Percentiles rank a stretch among this genome's conserved stretches.
phyloP scores from a whole-genome alignment of 2,113 vertebrate genomes.

The Guaruba guarouba region DNA sequence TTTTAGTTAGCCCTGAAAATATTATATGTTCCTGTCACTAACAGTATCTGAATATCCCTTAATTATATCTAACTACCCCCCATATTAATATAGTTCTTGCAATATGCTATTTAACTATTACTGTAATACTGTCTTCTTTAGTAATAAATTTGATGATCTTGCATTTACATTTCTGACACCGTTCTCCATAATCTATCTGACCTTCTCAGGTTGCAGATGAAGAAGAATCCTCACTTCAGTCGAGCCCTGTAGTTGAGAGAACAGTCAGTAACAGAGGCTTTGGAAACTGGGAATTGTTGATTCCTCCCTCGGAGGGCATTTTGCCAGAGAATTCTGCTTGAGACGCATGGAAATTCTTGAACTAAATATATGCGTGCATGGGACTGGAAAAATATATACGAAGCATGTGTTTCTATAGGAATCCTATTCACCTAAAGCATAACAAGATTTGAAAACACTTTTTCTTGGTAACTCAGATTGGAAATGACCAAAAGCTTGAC shows the following conservation, averaged over 20 bases:
- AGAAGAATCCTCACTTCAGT: neutral
- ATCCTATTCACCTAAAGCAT: neutral
- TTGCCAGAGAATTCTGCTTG: constrained; percentile 48
- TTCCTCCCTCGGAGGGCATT: constrained; percentile 6
- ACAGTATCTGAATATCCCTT: neutral
- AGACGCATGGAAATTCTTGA: constrained; percentile 52
- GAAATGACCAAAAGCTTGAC: neutral
- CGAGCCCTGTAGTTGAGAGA: neutral
- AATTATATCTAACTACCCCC: neutral
- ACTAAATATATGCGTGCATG: constrained; percentile 35
- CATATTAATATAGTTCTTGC: neutral
- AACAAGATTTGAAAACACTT: neutral
- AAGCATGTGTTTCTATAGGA: constrained; percentile 29
- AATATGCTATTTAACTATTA: neutral
- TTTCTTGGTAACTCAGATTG: neutral
- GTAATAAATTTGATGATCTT: neutral
- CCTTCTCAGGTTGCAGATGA: neutral
- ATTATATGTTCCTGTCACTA: neutral
- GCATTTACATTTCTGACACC: neutral
- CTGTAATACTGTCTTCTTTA: neutral
- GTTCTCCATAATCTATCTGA: neutral
- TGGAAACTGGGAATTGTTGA: neutral
- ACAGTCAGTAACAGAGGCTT: neutral
- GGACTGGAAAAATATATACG: constrained; percentile 41
- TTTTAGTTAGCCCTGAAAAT: neutral